A percentile compares a stretch with the other conserved stretches of the same genome.
Conservation (phyloP, 1,140 invertebrate species). For the Leptopilina clavipes region DNA sequence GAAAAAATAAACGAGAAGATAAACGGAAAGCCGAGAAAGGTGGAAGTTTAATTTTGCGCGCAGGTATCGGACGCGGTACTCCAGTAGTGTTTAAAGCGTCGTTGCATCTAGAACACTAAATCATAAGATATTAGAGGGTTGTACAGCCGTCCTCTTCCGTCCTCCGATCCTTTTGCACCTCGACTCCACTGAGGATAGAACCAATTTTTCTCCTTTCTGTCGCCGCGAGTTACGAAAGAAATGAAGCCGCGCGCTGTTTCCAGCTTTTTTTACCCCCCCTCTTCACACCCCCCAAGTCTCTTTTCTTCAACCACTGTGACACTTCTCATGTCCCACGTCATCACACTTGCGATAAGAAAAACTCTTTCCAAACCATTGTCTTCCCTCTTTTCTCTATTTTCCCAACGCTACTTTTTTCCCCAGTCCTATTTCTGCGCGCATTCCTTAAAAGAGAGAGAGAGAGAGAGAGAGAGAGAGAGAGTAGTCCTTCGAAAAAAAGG, state of each 20-base stretch:
- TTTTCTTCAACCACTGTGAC: conserved; percentile 22
- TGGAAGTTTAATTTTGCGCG: conserved; percentile 68
- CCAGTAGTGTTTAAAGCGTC: conserved; percentile 61
- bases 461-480: no score
- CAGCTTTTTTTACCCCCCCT: conserved; percentile 13
- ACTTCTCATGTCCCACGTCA: conserved; percentile 27
- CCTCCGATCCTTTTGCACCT: conserved; percentile 56
- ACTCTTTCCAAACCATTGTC: conserved; percentile 16
- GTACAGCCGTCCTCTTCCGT: conserved; percentile 44
- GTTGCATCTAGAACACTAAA: conserved; percentile 69
- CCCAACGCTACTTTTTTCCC: background rate
- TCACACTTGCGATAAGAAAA: conserved; percentile 28
- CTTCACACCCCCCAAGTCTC: background rate
- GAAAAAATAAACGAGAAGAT: conserved; percentile 19
- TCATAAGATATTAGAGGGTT: conserved; percentile 71
- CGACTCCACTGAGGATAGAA: conserved; percentile 51
- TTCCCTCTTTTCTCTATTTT: background rate
- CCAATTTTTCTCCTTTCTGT: conserved; percentile 71
- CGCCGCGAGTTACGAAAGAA: conserved; percentile 67
- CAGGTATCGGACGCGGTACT: conserved; percentile 57
- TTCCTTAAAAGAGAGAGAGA: no score
- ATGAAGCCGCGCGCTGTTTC: conserved; percentile 57
- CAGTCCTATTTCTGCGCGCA: no score
- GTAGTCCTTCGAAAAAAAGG: no score
- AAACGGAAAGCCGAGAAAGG: conserved; percentile 42